Conservation (phyloP, 1,140 invertebrate genomes). For the Formica selysi region DNA sequence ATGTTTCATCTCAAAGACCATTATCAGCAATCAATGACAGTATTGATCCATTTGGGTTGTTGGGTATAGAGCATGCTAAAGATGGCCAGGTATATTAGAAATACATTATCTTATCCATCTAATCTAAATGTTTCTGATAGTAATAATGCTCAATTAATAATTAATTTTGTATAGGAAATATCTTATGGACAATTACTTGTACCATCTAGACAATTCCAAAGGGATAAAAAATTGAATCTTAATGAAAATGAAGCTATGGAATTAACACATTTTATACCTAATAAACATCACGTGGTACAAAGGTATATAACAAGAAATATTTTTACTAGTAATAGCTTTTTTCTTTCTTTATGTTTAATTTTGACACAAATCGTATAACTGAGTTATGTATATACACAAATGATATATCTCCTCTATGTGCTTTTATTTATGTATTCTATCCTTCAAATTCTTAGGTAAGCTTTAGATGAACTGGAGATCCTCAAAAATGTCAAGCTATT, state of each 20-base stretch:
- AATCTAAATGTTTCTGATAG: neutral
- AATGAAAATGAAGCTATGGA: constrained; percentile 88
- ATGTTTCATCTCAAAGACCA: constrained; percentile 93
- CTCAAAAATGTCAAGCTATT: neutral
- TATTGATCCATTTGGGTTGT: constrained; percentile 93
- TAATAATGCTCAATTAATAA: constrained; percentile 28
- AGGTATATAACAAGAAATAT: constrained; percentile 86
- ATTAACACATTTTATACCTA: constrained; percentile 80
- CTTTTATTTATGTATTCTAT: neutral
- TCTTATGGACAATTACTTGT: constrained; percentile 95
- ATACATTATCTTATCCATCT: constrained; percentile 26
- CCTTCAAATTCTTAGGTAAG: neutral
- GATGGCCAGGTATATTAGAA: constrained; percentile 90
- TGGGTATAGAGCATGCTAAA: constrained; percentile 93
- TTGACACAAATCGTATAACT: constrained; percentile 10
- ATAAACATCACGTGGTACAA: constrained; percentile 88
- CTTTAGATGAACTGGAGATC: neutral
- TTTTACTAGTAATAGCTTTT: constrained; percentile 8
- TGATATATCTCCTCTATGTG: neutral
- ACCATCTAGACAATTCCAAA: constrained; percentile 89
- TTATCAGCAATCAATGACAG: constrained; percentile 94
- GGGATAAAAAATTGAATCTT: constrained; percentile 85
- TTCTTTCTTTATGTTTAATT: constrained; percentile 22
- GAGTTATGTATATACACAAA: constrained; percentile 23
- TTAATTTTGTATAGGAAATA: constrained; percentile 88